Conservation (phyloP, 2,888 invertebrate species). For the Iphiclides podalirius region DNA sequence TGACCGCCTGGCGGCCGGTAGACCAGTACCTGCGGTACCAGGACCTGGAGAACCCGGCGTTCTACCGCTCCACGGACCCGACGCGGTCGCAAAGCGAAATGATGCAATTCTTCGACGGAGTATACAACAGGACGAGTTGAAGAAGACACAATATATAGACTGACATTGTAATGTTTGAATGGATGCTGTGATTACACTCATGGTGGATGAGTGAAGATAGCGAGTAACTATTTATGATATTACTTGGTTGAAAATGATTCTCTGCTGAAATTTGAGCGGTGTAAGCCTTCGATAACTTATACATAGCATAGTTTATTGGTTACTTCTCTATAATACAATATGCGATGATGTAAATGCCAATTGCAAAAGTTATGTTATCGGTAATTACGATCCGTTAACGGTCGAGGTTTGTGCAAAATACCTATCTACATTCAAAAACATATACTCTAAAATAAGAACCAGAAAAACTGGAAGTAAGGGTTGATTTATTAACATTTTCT, state of each 20-base stretch:
- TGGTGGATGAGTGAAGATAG: slow-evolving; percentile 12
- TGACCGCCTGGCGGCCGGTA: slow-evolving; percentile 43
- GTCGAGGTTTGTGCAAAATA: no score
- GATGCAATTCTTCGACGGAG: slow-evolving; percentile 46
- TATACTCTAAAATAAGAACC: no score
- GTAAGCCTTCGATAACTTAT: not conserved
- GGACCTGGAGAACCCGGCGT: slow-evolving; percentile 39
- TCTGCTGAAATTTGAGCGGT: not conserved
- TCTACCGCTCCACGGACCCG: slow-evolving; percentile 30
- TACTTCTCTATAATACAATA: no score
- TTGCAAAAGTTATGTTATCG: no score
- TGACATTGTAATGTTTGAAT: slow-evolving; percentile 10
- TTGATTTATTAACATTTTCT: no score
- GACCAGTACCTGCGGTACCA: slow-evolving; percentile 37
- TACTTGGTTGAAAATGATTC: not conserved
- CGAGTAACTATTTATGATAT: slow-evolving; percentile 6
- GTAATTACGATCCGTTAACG: no score
- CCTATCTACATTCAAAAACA: no score
- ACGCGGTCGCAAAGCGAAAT: slow-evolving; percentile 39
- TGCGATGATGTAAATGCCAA: no score
- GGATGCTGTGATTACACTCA: slow-evolving; percentile 17
- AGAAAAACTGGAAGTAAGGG: no score
- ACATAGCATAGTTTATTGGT: not conserved
- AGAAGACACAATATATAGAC: not conserved
- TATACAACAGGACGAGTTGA: slow-evolving; percentile 29